Percentiles rank a stretch among this genome's conserved stretches.
phyloP scores from a whole-genome alignment of 2,113 vertebrate species.

The Varanus salvator region DNA sequence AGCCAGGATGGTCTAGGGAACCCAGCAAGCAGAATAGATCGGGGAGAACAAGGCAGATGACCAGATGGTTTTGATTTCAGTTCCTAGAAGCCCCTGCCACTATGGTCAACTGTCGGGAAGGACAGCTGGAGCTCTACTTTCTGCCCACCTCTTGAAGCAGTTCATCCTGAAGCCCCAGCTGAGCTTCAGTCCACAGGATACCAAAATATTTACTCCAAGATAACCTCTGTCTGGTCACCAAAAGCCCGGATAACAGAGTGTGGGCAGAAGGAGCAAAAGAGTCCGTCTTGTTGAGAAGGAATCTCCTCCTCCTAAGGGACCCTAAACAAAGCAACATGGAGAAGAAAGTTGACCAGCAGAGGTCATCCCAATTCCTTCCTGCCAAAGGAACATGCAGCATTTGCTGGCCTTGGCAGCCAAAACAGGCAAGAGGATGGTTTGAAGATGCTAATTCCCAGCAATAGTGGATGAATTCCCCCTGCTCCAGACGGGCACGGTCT shows the following conservation, averaged over 20 bases:
- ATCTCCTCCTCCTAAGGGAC: not conserved
- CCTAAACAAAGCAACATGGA: not conserved
- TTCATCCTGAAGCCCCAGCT: not conserved
- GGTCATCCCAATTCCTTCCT: not conserved
- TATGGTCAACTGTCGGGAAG: too few species aligned
- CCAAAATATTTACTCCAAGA: slow-evolving; percentile 4
- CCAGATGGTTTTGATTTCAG: too few species aligned
- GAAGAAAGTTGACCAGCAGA: not conserved
- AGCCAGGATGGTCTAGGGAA: not conserved
- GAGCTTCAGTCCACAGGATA: not conserved
- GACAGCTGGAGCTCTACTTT: too few species aligned
- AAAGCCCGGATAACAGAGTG: not conserved
- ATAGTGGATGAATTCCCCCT: not conserved
- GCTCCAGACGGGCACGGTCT: not conserved
- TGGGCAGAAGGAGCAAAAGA: not conserved
- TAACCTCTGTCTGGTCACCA: not conserved
- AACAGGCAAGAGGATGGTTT: slow-evolving; percentile 2
- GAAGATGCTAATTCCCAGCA: not conserved
- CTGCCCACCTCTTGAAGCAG: too few species aligned
- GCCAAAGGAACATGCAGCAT: not conserved
- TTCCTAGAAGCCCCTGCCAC: too few species aligned
- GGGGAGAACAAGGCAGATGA: too few species aligned
- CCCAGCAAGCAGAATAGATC: not conserved
- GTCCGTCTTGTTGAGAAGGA: not conserved
- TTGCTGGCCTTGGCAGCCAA: not conserved